Percentiles rank a stretch among this genome's conserved stretches.
Evolutionary conservation across 92 coral and sea anemone species (phyloP).

Genomic region (Epizoanthus illoricatus): DNA sequence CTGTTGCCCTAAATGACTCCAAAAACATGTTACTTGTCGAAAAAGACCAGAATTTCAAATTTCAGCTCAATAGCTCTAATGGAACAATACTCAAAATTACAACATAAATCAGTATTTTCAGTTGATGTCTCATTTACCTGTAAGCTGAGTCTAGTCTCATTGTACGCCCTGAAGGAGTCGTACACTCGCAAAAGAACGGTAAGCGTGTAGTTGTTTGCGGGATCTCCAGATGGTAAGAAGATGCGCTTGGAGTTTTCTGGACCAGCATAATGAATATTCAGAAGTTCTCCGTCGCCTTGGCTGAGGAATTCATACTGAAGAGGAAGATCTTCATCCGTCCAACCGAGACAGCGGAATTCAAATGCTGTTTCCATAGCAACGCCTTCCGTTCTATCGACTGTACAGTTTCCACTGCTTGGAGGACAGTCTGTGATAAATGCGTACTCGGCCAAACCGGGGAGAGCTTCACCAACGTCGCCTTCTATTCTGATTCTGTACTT

Average conservation of each 20-base stretch:
- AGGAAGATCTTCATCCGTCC: conserved; percentile 74
- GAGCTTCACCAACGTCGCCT: conserved; percentile 30
- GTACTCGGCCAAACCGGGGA: conserved; percentile 36
- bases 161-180: conserved; percentile 67
- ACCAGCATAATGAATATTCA: conserved; percentile 58
- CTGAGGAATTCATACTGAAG: conserved; percentile 74
- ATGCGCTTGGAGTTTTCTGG: conserved; percentile 38
- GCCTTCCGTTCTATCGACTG: conserved; percentile 57
- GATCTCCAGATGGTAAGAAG: conserved; percentile 73
- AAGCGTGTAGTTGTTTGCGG: conserved; percentile 46
- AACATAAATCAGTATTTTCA: no score
- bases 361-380: conserved; percentile 73
- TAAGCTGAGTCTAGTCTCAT: conserved; percentile 45
- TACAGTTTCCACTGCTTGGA: conserved; percentile 76
- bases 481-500: conserved; percentile 36
- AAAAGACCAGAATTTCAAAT: no score
- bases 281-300: conserved; percentile 51
- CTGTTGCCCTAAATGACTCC: no score
- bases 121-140: conserved; percentile 51
- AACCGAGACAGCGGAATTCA: conserved; percentile 76
- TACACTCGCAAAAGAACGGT: conserved; percentile 54
- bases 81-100: no score
- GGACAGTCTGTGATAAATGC: conserved; percentile 66
- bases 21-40: no score
- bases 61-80: no score